Base-by-base conservation (phyloP, 1,140 invertebrate genomes). In the Melitaea cinxia region DNA sequence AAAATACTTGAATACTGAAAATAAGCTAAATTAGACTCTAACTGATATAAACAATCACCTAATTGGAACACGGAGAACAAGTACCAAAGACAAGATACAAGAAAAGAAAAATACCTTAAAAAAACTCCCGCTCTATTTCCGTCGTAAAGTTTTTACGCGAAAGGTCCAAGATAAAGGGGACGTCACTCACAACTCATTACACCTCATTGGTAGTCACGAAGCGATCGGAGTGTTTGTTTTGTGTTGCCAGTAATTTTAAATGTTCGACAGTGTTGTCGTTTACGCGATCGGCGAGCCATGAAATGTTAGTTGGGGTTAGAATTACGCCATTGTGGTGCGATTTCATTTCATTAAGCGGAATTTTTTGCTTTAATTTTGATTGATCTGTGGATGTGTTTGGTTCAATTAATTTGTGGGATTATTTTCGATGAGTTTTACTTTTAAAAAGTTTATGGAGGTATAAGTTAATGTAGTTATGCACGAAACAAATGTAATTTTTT, bases 171-270 rank as follows among this genome's bases (percentile, higher is more conserved):
- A 42, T 19, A 45, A 57, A 57, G 54, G 54, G 54, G 37, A 28
- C 26, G 54, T 57, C 54, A 57, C 54, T 57, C 54, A 57, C 54
- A 57, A 45, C 54, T 57, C 37, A 45, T 57, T 57, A 57, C 54
- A 57, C 54, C 54, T 57, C 37, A 57, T 57, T 42, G 54, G 37
- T 37, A 57, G 54, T 57, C 54, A 39, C 5, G 53, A 24, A 35
- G 37, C 54, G 37, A 37, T 15, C 37, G 19, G 42, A 23, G 42
- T 47, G 54, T 57, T 39, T 45, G 54, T 45, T 42, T 57, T 57
- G 37, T 28, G 42, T 47, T 47, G 42, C 17, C 54, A 42, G 35
- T 45, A 57, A 24, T 57, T 26, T 24, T 26, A 42, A 57, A 57
- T 45, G 54, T 57, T 42, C 35, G 21, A 47, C 19, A 47, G 17